phyloP scores from a whole-genome alignment of 2,113 vertebrate species.

The Motacilla alba region DNA sequence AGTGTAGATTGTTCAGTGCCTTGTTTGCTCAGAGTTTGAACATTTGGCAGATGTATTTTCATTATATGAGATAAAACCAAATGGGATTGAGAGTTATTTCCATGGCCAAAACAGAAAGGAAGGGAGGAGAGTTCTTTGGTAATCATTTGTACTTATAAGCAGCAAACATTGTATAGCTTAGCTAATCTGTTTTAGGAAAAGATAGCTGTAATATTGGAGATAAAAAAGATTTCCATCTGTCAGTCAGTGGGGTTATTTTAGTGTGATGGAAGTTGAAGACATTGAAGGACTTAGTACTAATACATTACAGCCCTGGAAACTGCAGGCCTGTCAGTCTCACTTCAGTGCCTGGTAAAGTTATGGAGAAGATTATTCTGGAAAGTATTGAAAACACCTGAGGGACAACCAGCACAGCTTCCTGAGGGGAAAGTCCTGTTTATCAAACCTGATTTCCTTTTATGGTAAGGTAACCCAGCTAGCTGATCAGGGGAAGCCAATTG shows the following conservation, averaged over 20 bases:
- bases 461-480: background rate
- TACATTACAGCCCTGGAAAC: rapidly evolving
- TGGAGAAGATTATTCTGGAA: background rate
- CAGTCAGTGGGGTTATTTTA: background rate
- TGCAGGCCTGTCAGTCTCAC: background rate
- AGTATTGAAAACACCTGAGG: background rate
- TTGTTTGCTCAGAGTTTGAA: background rate
- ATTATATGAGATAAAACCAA: background rate
- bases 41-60: background rate
- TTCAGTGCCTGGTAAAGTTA: background rate
- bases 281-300: background rate
- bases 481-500: background rate
- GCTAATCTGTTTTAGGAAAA: background rate
- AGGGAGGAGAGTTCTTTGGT: background rate
- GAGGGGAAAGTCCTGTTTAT: background rate
- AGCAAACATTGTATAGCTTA: background rate
- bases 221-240: background rate
- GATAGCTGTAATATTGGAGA: background rate
- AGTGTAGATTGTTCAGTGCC: background rate
- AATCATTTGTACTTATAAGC: background rate
- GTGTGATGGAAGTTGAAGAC: background rate
- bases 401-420: background rate
- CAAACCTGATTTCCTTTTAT: background rate
- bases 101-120: background rate
- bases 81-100: background rate